These are phyloP conservation scores for Drosophila anomelani DNA, from an alignment of 2,888 invertebrate species.

Conservation along the genomic window DNA sequence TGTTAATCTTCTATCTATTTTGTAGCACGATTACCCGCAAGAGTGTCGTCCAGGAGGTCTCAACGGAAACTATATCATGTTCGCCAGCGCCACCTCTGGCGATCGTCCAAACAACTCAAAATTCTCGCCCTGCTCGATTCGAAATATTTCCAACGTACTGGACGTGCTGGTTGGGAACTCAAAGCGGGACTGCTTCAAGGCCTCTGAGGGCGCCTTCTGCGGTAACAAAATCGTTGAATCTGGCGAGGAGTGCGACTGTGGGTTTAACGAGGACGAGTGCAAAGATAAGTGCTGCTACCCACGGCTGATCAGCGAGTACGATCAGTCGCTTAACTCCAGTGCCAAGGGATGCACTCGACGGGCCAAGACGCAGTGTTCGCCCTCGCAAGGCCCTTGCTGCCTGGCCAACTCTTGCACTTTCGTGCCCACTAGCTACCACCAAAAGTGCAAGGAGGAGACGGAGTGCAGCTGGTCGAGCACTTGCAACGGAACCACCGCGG, in stretches of 20 bases:
- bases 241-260: conserved; percentile 99
- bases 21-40: conserved; percentile 96
- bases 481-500: conserved; percentile 94
- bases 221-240: conserved; percentile 99
- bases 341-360: conserved; percentile 93
- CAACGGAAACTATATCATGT: conserved; percentile 99
- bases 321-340: conserved; percentile 88
- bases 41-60: conserved; percentile 96
- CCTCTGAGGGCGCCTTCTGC: conserved; percentile 97
- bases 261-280: conserved; percentile 96
- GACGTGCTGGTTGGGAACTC: conserved; percentile 95
- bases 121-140: conserved; percentile 97
- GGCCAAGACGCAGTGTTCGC: conserved; percentile 91
- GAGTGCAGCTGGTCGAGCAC: conserved; percentile 95
- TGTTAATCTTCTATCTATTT: neutral
- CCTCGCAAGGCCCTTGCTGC: conserved; percentile 99
- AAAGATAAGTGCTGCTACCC: conserved; percentile 97
- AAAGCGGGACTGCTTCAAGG: conserved; percentile 97
- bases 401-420: conserved; percentile 91
- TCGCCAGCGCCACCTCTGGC: conserved; percentile 99
- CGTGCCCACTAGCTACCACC: conserved; percentile 87
- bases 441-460: conserved; percentile 92
- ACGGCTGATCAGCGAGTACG: conserved; percentile 89
- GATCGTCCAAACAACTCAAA: conserved; percentile 99
- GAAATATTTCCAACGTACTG: conserved; percentile 97